A percentile compares a stretch with the other conserved stretches of the same genome.
Evolutionary conservation across 2,113 vertebrate genomes (phyloP).

Genomic region (Elachura formosa): DNA sequence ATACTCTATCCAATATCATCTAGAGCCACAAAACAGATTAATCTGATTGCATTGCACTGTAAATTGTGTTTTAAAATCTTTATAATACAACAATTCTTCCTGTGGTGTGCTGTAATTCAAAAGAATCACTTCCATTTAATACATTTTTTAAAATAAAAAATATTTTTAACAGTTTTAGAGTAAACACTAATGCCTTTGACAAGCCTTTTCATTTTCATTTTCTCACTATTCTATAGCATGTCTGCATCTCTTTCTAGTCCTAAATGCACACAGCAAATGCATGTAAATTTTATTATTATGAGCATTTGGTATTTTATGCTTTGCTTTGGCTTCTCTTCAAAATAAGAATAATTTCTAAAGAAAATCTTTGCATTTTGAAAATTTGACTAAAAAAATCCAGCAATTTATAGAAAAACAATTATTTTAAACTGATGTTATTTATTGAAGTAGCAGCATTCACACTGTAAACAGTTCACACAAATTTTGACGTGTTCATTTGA

Average conservation of each 20-base stretch:
- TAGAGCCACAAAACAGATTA: neutral
- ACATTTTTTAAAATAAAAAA: neutral
- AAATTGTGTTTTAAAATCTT: neutral
- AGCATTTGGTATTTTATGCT: neutral
- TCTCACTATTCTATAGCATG: neutral
- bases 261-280: accelerated
- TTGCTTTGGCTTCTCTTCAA: neutral
- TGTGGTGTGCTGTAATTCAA: neutral
- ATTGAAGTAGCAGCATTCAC: neutral
- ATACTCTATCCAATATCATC: neutral
- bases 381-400: neutral
- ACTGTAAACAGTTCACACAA: neutral
- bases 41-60: neutral
- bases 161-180: neutral
- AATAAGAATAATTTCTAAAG: neutral
- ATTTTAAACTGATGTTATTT: neutral
- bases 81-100: neutral
- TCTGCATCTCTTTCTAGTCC: neutral
- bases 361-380: neutral
- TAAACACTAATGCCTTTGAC: neutral
- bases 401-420: neutral
- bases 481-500: neutral
- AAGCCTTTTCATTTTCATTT: neutral
- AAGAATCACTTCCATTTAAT: neutral
- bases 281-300: neutral